A percentile compares a stretch with the other conserved stretches of the same genome.
Evolutionary conservation across 2,113 vertebrate genomes (phyloP).

Genomic region (Passer domesticus): DNA sequence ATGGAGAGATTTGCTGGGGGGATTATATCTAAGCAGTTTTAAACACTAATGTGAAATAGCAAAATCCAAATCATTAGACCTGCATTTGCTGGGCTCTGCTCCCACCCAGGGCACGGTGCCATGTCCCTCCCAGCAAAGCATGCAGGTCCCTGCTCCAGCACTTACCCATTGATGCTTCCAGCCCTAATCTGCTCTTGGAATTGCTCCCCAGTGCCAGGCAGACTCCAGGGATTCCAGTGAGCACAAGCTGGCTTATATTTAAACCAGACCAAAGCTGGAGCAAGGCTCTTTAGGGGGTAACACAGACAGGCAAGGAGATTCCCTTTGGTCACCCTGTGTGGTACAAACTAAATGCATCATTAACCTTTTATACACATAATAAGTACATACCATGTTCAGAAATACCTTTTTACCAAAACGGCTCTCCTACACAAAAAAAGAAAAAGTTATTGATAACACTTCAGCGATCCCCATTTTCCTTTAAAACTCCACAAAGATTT

Average conservation of each 20-base stretch:
- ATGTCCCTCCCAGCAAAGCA: background rate
- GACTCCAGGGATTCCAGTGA: background rate
- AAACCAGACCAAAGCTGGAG: background rate
- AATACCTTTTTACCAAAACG: background rate
- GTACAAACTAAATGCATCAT: background rate
- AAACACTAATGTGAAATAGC: conserved; percentile 53
- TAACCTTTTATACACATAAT: background rate
- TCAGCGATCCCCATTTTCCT: background rate
- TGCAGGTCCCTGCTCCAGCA: background rate
- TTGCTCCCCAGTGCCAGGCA: conserved; percentile 49
- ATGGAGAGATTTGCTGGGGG: conserved; percentile 47
- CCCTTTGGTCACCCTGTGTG: background rate
- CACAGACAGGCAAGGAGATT: background rate
- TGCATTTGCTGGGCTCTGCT: conserved; percentile 31
- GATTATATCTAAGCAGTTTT: conserved; percentile 68
- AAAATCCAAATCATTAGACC: conserved; percentile 68
- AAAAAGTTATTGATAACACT: background rate
- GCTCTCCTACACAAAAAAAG: background rate
- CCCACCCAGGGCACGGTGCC: conserved; percentile 1
- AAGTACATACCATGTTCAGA: background rate
- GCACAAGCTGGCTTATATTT: conserved; percentile 12
- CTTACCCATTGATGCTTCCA: background rate
- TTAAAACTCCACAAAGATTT: background rate
- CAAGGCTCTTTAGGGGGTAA: background rate
- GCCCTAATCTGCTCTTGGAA: conserved; percentile 44